Evolutionary conservation across 2,797 vertebrate species (phyloP), one percentile per base, ranked within the genome.

Genomic region (Dicrostonyx torquatus): DNA sequence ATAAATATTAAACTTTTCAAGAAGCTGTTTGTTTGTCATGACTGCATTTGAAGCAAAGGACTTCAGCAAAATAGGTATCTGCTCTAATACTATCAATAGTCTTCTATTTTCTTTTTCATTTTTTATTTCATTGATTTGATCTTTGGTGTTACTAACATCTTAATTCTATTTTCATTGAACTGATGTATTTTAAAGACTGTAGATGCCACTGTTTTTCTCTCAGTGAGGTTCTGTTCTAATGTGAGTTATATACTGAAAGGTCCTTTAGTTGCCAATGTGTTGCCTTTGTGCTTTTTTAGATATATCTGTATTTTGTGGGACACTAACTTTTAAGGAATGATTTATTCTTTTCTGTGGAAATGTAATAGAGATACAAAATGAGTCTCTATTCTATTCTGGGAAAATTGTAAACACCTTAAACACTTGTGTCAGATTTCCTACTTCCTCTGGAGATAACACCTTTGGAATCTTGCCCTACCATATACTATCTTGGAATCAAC

Each of bases 331-430:
- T 66, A 91, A 91, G 17, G 20, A 15, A 37, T 70, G 10, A 20
- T 45, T 73, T 13, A 43, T 91, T 95, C 78, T 76, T 80, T 92
- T 88, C 53, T 68, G 22, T 77, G 26, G 22, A 79, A 94, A 94
- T 37, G 5, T 50, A 60, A 48, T 48, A 48, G 29, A 73, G n/a
- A 29, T 62, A 22, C 20, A 48, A 29, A 66, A 24, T 43, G 6
- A 14, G 40, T 53, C 37, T 70, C 34, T 72, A 48, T 79, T 2
- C 53, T 45, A 31, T 26, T 66, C 2, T 53, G 11, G 45, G 40
- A 75, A 83, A 94, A 37, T n/a, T 79, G 7, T 5, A 24, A 34
- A 45, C 43, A 64, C n/a, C 89, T 60, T 6, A 24, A 34, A 53
- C 43, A 64, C n/a, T 91, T 53, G 86, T 17, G 34, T 87, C 12